Base-by-base conservation (phyloP, 2,888 invertebrate genomes). In the Stramonita haemastoma region DNA sequence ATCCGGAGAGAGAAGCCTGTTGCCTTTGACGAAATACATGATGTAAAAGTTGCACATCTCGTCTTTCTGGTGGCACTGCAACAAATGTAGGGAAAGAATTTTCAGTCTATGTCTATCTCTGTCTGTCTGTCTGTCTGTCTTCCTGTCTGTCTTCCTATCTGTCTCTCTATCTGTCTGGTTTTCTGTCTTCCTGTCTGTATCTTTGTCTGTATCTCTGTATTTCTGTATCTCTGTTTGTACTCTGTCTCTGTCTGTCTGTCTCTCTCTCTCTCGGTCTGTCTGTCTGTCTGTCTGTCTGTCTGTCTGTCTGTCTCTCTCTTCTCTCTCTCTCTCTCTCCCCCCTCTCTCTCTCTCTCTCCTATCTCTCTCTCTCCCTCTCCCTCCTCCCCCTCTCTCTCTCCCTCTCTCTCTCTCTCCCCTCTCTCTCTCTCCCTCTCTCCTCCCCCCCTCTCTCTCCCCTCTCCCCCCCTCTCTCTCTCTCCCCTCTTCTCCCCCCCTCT, bases 11-110 rank as follows among this genome's bases (percentile, higher is more conserved):
- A 94, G 90, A 36, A 93, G 91, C 8, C 93, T 89, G 79, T 94
- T 93, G 0, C 94, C 94, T 11, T 94, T 91, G 17, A 95, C 94
- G 90, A 94, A 95, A 93, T 94, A 95, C 96, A 96, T 96, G 84
- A 95, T 92, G 93, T 96, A 96, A 93, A 95, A 96, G 92, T 96
- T 96, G 90, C 96, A 96, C 96, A 96, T 96, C 91, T 96, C 96
- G 91, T 96, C 95, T 29, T 94, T 93, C 86, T 94, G 94, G 95
- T 95, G 22, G 93, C 97, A 95, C 98, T 98, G 95, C 98, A 98
- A 92, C 29, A 32, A 32, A 79, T 13, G 32, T 46, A 8, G 46
- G 46, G 46, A 46, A 46, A 46, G 8, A 46, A 8, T 2, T 46
- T 46, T 46, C 8, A 46, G 13, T 26, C 15, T 56, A 2, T 46